These are phyloP conservation scores for Amblyornis subalaris DNA, from an alignment of 2,113 vertebrate genomes.

Conservation along the genomic window DNA sequence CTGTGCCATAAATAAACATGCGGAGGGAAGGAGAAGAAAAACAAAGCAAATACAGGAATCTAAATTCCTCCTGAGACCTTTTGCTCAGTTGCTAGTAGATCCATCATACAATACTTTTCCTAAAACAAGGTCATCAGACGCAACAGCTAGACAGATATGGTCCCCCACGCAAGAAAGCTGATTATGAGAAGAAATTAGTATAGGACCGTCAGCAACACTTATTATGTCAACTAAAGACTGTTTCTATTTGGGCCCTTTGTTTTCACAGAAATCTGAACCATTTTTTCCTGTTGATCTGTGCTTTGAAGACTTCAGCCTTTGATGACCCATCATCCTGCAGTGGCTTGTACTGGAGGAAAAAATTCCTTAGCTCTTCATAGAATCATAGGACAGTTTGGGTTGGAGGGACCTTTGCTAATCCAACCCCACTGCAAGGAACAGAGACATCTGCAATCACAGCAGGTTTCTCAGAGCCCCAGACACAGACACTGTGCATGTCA, in stretches of 20 bases:
- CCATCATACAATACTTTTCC: neutral
- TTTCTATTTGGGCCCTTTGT: neutral
- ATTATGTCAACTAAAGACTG: neutral
- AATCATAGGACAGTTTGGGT: neutral
- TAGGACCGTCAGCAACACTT: neutral
- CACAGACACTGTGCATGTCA: neutral
- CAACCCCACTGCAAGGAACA: neutral
- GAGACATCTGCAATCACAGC: neutral
- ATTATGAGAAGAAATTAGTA: neutral
- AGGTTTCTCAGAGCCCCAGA: accelerated
- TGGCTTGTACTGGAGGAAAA: neutral
- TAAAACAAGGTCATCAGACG: neutral
- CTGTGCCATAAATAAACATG: neutral
- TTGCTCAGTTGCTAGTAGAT: neutral
- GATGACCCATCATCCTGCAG: accelerated
- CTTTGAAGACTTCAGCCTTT: neutral
- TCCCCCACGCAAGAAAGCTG: neutral
- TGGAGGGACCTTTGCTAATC: neutral
- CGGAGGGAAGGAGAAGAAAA: neutral
- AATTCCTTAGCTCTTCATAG: neutral
- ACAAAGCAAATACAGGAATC: neutral
- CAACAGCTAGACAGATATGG: neutral
- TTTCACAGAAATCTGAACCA: neutral
- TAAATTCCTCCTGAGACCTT: neutral
- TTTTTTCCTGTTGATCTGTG: neutral